Evolutionary conservation across 1,140 invertebrate species (phyloP), one percentile per base, ranked within the genome.

Genomic region (Olivierus martensii): DNA sequence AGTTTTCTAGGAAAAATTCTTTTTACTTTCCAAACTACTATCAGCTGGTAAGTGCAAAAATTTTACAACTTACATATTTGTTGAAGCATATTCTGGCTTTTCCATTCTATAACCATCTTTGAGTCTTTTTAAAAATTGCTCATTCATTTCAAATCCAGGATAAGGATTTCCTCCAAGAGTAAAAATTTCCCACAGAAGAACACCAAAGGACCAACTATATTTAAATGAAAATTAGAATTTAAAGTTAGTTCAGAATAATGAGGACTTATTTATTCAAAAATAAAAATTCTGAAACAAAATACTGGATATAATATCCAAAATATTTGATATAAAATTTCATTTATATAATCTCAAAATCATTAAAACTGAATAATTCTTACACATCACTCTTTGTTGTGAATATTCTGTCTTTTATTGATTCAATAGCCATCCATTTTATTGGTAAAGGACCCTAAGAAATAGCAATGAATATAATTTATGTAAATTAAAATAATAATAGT

Each of bases 181-280:
- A 48, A 83, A 75, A 57, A 83, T 78, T 67, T 91, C 87, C 86
- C 86, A 90, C 43, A 87, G 66, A 10, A 89, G 63, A 51, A 83
- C 77, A 5, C 79, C 86, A 69, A 81, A 87, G 0, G 84, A 81
- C 86, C 86, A 91, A 3, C 51, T 52, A 10, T 22, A 43, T n/a
- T n/a, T 38, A 44, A 15, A 50, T 28, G 14, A 46, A 46, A 17
- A 46, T 14, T 4, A 18, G 45, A n/a, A n/a, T n/a, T n/a, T n/a
- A n/a, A n/a, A n/a, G n/a, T n/a, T n/a, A n/a, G n/a, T n/a, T n/a
- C n/a, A n/a, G n/a, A n/a, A n/a, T n/a, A n/a, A n/a, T n/a, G n/a
- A 15, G 15, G 3, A n/a, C n/a, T n/a, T n/a, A n/a, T n/a, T n/a
- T n/a, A n/a, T n/a, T 46, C n/a, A 4, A 46, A 18, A 15, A 7